phyloP scores from a whole-genome alignment of 1,140 invertebrate genomes.

The Macrocentrus cingulum region DNA sequence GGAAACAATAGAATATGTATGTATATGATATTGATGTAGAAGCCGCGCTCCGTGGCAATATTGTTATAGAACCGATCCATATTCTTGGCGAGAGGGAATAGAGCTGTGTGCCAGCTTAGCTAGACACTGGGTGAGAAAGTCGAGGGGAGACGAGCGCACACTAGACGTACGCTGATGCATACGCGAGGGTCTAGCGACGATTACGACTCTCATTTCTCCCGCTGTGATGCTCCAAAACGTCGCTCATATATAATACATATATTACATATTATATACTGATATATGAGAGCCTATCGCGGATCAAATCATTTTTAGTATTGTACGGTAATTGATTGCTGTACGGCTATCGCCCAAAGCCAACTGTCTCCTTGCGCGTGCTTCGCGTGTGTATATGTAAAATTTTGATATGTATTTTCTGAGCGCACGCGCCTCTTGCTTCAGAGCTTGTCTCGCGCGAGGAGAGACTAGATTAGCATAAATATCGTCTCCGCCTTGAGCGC shows the following conservation, averaged over 20 bases:
- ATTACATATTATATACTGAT: background rate
- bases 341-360: background rate
- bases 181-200: conserved; percentile 11
- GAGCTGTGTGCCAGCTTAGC: conserved; percentile 3
- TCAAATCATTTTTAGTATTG: conserved; percentile 1
- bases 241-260: too few species aligned
- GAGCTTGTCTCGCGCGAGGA: conserved; percentile 31
- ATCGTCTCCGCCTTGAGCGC: conserved; percentile 45
- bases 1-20: conserved; percentile 60
- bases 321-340: conserved; percentile 7
- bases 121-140: too few species aligned
- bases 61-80: conserved; percentile 58
- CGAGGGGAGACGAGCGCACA: too few species aligned
- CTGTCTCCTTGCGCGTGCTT: too few species aligned
- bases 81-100: conserved; percentile 40
- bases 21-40: conserved; percentile 35
- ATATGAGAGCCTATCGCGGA: background rate
- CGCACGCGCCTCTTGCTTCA: conserved; percentile 16
- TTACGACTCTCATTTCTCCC: conserved; percentile 15
- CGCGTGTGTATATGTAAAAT: background rate
- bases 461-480: conserved; percentile 58
- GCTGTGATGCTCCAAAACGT: too few species aligned
- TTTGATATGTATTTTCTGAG: background rate
- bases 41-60: conserved; percentile 53
- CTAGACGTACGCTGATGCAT: too few species aligned